A percentile compares a stretch with the other conserved stretches of the same genome.
Conservation (phyloP, 2,797 vertebrate genomes). For the Pyrocephalus nanus region DNA sequence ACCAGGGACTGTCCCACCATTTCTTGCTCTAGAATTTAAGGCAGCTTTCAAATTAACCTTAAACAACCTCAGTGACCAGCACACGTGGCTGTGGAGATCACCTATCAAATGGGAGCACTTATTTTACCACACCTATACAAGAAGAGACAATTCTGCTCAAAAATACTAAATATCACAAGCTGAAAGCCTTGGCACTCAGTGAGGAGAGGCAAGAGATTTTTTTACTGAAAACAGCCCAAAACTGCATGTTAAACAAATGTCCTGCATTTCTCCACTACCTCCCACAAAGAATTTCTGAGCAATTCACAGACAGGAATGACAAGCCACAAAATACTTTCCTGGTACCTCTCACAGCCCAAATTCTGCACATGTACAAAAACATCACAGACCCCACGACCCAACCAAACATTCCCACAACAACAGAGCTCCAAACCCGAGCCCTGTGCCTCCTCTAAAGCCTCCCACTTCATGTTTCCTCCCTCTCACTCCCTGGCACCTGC, state of each 20-base stretch:
- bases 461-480: fast-evolving
- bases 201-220: background rate
- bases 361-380: background rate
- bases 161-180: background rate
- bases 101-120: background rate
- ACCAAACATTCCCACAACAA: background rate
- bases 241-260: background rate
- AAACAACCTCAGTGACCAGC: background rate
- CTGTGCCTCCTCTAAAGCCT: background rate
- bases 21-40: background rate
- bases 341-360: background rate
- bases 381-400: fast-evolving
- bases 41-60: background rate
- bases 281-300: background rate
- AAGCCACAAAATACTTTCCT: background rate
- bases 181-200: background rate
- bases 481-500: fast-evolving
- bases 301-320: background rate
- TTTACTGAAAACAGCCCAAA: background rate
- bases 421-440: background rate
- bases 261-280: background rate
- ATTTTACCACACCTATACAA: background rate
- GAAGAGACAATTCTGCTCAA: background rate
- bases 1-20: background rate
- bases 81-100: background rate